A percentile compares a stretch with the other conserved stretches of the same genome.
These are phyloP conservation scores for Andrena haemorrhoa DNA, from an alignment of 2,888 invertebrate species.

Conservation along the genomic window DNA sequence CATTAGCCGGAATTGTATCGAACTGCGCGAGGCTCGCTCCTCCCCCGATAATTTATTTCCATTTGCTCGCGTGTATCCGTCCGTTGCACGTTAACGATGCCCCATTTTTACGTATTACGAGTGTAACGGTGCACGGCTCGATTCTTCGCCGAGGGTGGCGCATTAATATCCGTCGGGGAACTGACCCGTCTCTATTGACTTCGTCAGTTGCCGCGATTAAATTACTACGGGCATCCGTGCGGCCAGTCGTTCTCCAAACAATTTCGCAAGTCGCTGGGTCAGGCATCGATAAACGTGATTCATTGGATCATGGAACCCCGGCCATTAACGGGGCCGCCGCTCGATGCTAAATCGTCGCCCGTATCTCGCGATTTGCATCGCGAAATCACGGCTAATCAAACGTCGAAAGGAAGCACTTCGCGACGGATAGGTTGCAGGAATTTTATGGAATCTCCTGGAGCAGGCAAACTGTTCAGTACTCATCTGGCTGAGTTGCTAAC, in stretches of 20 bases:
- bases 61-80: background rate
- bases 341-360: background rate
- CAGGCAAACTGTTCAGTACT: too few relatives aligned
- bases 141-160: conserved; percentile 1
- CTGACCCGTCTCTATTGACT: conserved; percentile 50
- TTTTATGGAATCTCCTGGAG: too few relatives aligned
- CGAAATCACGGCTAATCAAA: background rate
- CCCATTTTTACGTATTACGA: conserved; percentile 32
- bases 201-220: conserved; percentile 50
- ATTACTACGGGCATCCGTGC: conserved; percentile 38
- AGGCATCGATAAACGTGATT: conserved; percentile 35
- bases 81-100: background rate
- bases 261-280: conserved; percentile 44
- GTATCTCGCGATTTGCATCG: background rate
- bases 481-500: too few relatives aligned
- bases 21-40: background rate
- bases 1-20: background rate
- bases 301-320: conserved; percentile 33
- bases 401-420: too few relatives aligned
- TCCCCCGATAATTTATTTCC: conserved; percentile 6
- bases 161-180: conserved; percentile 44
- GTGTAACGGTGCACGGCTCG: background rate
- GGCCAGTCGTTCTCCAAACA: conserved; percentile 40
- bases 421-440: too few relatives aligned
- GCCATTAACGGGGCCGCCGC: conserved; percentile 20